Evolutionary conservation across 2,888 invertebrate species (phyloP).

Genomic region (Pecten maximus): DNA sequence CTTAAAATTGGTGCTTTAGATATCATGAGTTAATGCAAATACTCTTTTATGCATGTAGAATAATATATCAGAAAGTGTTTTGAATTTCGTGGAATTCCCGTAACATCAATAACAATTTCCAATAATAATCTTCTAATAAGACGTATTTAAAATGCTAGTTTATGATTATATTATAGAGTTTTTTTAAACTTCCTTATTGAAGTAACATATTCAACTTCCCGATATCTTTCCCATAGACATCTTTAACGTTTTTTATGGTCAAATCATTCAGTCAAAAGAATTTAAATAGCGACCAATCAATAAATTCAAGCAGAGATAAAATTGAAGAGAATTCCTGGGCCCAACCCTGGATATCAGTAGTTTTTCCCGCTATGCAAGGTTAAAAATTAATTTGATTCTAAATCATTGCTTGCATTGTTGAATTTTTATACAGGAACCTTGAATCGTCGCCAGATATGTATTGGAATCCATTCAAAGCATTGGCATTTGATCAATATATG

Average conservation of each 20-base stretch:
- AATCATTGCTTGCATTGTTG: neutral
- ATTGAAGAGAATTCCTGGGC: neutral
- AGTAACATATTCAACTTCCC: no score
- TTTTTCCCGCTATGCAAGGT: neutral
- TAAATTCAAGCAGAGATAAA: neutral
- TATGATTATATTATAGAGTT: no score
- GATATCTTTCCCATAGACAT: neutral
- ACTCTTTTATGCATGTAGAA: no score
- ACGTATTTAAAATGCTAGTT: no score
- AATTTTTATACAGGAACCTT: conserved; percentile 2
- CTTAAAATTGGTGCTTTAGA: no score
- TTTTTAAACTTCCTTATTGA: no score
- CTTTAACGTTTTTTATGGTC: neutral
- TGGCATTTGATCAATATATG: conserved; percentile 9
- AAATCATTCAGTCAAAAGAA: neutral
- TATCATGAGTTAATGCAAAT: no score
- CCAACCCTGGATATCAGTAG: conserved; percentile 16
- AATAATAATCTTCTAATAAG: no score
- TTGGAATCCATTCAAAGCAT: neutral
- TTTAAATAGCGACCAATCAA: neutral
- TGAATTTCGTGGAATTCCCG: no score
- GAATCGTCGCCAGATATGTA: conserved; percentile 15
- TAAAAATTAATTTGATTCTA: neutral
- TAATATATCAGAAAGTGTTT: no score
- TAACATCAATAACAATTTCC: no score